phyloP scores from a whole-genome alignment of 2,888 invertebrate species.

The Thymelicus sylvestris region DNA sequence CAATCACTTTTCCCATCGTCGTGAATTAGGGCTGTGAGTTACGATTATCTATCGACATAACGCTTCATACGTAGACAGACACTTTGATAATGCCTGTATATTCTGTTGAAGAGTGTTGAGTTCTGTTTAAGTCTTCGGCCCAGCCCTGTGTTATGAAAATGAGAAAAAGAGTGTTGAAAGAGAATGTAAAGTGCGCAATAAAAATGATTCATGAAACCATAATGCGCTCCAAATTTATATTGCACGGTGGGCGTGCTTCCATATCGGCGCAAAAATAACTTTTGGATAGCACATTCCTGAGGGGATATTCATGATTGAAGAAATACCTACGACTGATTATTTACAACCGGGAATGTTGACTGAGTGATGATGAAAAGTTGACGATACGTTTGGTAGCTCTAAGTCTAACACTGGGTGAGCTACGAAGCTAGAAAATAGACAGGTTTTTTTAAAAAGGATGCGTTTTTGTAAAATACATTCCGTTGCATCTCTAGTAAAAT shows the following conservation, averaged over 20 bases:
- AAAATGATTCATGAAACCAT: constrained; percentile 24
- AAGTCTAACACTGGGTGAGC: too few relatives aligned
- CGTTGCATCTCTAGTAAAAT: too few relatives aligned
- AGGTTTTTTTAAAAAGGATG: too few relatives aligned
- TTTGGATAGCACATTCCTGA: constrained; percentile 9
- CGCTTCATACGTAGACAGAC: too few relatives aligned
- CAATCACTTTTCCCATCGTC: too few relatives aligned
- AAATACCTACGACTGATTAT: not conserved
- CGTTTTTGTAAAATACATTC: too few relatives aligned
- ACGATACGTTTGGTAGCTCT: not conserved
- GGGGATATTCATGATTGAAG: not conserved
- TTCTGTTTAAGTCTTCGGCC: not conserved
- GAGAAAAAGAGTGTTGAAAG: constrained; percentile 1
- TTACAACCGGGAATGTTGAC: not conserved
- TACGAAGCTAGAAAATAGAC: too few relatives aligned
- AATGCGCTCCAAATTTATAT: constrained; percentile 20
- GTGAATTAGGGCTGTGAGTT: too few relatives aligned
- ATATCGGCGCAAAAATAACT: constrained; percentile 20
- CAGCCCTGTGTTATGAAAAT: not conserved
- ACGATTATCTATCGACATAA: too few relatives aligned
- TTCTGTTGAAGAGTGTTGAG: too few relatives aligned
- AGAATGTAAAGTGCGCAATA: constrained; percentile 16
- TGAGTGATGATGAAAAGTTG: not conserved
- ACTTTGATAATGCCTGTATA: not conserved
- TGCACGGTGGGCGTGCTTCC: constrained; percentile 5